Conservation (phyloP, 2,113 vertebrate species). For the Orthochromis malagaraziensis region DNA sequence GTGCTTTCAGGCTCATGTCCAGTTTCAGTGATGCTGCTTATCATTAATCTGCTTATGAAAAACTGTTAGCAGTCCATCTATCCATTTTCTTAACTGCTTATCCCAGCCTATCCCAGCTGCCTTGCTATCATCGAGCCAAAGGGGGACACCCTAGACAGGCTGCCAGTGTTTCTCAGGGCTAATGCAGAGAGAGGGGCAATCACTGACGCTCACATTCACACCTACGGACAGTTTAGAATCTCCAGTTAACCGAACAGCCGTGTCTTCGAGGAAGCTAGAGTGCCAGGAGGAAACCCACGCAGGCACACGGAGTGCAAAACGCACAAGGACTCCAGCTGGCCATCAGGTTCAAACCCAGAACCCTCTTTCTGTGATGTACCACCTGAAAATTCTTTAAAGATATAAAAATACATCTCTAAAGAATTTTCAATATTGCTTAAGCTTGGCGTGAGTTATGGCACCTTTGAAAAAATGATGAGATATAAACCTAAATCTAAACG, state of each 20-base stretch:
- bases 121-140: neutral
- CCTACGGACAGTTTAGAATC: neutral
- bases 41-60: neutral
- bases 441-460: neutral
- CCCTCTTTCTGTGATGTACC: neutral
- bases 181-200: neutral
- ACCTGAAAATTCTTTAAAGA: neutral
- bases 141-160: neutral
- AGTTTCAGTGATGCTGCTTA: neutral
- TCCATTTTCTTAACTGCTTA: neutral
- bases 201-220: neutral
- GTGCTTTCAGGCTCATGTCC: neutral
- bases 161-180: neutral
- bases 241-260: neutral
- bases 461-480: neutral
- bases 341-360: neutral
- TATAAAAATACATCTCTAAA: neutral
- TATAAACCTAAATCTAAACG: neutral
- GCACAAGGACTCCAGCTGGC: neutral
- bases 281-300: neutral
- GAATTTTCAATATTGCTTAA: neutral
- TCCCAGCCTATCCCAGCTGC: neutral
- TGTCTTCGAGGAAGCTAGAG: neutral
- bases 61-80: neutral
- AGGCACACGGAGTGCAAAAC: neutral